Conservation (phyloP, 2,113 vertebrate species). For the Perca flavescens region DNA sequence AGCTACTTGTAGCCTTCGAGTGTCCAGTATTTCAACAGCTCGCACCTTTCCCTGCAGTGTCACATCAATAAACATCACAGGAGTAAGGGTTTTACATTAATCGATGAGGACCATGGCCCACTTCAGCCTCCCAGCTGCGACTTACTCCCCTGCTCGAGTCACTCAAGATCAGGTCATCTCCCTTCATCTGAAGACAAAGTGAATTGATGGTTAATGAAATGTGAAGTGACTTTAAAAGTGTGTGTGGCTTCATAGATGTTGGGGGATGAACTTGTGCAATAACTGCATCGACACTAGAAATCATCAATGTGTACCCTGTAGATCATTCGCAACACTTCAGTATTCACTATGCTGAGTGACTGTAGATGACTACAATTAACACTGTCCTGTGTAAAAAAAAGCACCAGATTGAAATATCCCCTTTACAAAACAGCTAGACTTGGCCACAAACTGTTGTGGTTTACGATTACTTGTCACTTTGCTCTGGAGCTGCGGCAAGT, state of each 20-base stretch:
- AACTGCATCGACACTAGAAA: background rate
- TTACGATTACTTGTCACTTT: conserved; percentile 8
- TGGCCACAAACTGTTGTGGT: conserved; percentile 1
- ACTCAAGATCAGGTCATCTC: conserved; percentile 14
- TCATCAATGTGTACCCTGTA: background rate
- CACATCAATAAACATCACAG: conserved; percentile 66
- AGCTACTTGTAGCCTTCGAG: background rate
- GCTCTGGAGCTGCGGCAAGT: conserved; percentile 1
- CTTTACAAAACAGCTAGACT: background rate
- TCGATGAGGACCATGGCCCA: conserved; percentile 59
- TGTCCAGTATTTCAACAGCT: conserved; percentile 14
- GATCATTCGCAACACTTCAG: conserved; percentile 2
- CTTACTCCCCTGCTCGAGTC: conserved; percentile 11
- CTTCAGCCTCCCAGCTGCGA: conserved; percentile 17
- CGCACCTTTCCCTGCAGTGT: conserved; percentile 50
- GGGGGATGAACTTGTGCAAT: background rate
- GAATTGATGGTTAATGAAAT: conserved; percentile 5
- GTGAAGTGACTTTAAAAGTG: background rate
- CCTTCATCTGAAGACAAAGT: conserved; percentile 9
- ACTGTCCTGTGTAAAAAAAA: background rate
- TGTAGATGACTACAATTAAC: background rate
- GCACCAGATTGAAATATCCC: background rate
- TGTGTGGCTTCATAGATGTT: conserved; percentile 9
- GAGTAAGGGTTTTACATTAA: conserved; percentile 66
- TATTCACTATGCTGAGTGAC: background rate